Evolutionary conservation across 2,113 vertebrate genomes (phyloP), one percentile per base, ranked within the genome.

Genomic region (Engraulis encrasicolus): DNA sequence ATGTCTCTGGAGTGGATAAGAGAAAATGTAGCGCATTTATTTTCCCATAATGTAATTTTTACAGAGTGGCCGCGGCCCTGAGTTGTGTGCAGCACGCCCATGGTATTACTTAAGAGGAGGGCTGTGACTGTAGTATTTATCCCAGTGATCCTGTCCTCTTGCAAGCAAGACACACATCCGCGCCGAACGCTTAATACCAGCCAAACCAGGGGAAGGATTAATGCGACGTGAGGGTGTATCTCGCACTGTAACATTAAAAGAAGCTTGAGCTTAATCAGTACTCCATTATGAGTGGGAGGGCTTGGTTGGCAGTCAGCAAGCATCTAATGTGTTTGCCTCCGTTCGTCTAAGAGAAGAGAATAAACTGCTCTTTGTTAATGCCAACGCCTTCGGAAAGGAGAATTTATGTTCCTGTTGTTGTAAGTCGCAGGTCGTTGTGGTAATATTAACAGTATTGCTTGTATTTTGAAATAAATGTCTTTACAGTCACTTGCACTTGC

Each of bases 241-340:
- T 23, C 34, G 49, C 80, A 52, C 80, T 81, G 80, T 58, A 52
- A n/a, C 54, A 81, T 81, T 81, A 81, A 37, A 38, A 52, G 74
- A 37, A 66, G 34, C 40, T 66, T 71, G 79, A 6, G 40, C 49
- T 45, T 52, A 34, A 50, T 50, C 82, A 78, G 20, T 52, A 45
- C 34, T 83, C 19, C 36, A 49, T 78, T 50, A 83, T 78, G 71
- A 38, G 82, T 50, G 37, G 82, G 82, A 50, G 50, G 77, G 78
- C 82, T 54, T 31, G 82, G n/a, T n/a, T 83, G 40, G 49, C 49
- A 40, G 27, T 83, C 79, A 34, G 50, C 36, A 50, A 83, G 50
- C 77, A 27, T 38, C 20, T 40, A 58, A 79, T 49, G 37, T 79
- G 50, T 52, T 27, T 17, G 19, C 77, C 12, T 50, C 50, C 31